Conservation (phyloP, 1,140 invertebrate species). For the Hestina assimilis region DNA sequence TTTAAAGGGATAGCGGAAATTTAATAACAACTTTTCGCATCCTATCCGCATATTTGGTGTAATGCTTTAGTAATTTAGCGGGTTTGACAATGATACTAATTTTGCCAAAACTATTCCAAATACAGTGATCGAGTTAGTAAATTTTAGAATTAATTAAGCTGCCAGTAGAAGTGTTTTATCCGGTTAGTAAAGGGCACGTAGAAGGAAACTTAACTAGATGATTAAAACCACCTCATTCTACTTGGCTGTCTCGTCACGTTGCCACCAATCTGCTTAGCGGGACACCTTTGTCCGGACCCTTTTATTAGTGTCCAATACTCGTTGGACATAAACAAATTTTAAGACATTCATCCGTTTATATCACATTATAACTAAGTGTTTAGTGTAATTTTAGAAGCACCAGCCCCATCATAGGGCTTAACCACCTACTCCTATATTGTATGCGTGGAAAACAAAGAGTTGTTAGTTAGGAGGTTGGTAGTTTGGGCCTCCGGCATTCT, state of each 20-base stretch:
- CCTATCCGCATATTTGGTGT: not conserved
- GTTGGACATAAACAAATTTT: slow-evolving; percentile 49
- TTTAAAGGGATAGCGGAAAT: slow-evolving; percentile 29
- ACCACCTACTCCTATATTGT: too few relatives aligned
- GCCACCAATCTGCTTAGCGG: slow-evolving; percentile 61
- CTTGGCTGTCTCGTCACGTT: slow-evolving; percentile 57
- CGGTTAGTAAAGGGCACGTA: slow-evolving; percentile 16
- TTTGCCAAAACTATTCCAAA: not conserved
- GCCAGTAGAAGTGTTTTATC: too few relatives aligned
- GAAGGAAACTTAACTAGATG: slow-evolving; percentile 36
- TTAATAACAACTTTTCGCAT: slow-evolving; percentile 30
- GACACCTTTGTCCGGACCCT: slow-evolving; percentile 53
- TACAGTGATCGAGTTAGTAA: too few relatives aligned
- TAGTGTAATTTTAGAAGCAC: too few relatives aligned
- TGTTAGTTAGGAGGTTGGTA: too few relatives aligned
- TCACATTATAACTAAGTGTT: too few relatives aligned
- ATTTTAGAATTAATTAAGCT: too few relatives aligned
- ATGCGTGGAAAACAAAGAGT: too few relatives aligned
- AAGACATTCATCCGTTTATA: slow-evolving; percentile 46
- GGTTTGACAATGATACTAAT: not conserved
- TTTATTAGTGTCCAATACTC: slow-evolving; percentile 53
- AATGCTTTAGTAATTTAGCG: not conserved
- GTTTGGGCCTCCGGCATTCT: too few relatives aligned
- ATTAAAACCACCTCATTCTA: slow-evolving; percentile 42
- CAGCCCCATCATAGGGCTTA: too few relatives aligned